Evolutionary conservation across 2,797 vertebrate species (phyloP).

Genomic region (Petrocephalus schoutedeni): DNA sequence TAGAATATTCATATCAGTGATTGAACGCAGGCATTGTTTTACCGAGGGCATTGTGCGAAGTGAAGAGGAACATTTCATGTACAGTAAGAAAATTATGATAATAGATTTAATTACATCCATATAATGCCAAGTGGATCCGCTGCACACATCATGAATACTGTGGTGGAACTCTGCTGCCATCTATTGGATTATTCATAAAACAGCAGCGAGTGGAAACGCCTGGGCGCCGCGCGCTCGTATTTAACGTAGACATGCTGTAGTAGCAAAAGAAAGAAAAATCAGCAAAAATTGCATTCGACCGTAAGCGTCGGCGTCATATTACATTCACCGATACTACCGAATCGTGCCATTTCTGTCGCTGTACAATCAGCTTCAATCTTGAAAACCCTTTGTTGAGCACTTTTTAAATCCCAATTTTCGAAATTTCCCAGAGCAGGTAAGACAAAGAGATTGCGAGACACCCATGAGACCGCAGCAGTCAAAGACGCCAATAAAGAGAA

Average conservation of each 20-base stretch:
- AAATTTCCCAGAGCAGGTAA: conserved; percentile 37
- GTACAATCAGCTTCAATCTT: background rate
- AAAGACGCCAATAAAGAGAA: conserved; percentile 82
- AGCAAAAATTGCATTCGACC: background rate
- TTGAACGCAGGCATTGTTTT: background rate
- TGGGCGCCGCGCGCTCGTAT: conserved; percentile 12
- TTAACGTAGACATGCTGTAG: background rate
- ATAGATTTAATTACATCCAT: background rate
- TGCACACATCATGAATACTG: background rate
- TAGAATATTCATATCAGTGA: background rate
- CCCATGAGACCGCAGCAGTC: conserved; percentile 57
- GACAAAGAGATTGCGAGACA: conserved; percentile 62
- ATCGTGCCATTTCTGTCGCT: background rate
- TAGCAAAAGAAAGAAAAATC: background rate
- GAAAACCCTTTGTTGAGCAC: background rate
- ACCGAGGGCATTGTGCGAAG: background rate
- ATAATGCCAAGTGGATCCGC: background rate
- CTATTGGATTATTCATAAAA: conserved; percentile 43
- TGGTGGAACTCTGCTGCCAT: conserved; percentile 75
- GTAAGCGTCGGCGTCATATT: background rate
- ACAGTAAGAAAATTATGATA: background rate
- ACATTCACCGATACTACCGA: background rate
- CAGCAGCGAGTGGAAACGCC: conserved; percentile 36
- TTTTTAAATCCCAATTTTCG: background rate
- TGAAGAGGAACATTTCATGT: background rate